phyloP scores from a whole-genome alignment of 30 jellyfish, hydroid and myxozoan species.

The Cassiopea andromeda region DNA sequence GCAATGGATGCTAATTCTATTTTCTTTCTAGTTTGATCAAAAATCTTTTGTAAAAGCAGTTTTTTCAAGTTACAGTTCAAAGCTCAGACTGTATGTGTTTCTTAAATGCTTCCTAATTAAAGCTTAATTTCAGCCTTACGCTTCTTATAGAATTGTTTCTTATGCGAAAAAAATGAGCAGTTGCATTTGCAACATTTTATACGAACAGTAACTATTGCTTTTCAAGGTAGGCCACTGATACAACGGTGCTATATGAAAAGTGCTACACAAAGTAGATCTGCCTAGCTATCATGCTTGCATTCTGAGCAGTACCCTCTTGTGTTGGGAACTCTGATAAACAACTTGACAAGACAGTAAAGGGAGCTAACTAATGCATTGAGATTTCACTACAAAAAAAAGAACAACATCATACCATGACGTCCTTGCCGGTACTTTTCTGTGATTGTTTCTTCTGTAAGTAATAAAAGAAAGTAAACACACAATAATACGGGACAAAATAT shows the following conservation, averaged over 20 bases:
- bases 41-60: too few species aligned
- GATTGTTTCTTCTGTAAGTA: slow-evolving; percentile 76
- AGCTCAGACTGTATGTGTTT: too few species aligned
- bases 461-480: not conserved
- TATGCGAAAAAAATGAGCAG: too few species aligned
- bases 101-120: too few species aligned
- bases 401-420: slow-evolving; percentile 60
- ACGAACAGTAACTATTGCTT: not conserved
- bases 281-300: not conserved
- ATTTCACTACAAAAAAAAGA: not conserved
- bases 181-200: not conserved
- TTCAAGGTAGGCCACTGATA: not conserved
- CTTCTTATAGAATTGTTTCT: too few species aligned
- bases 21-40: too few species aligned
- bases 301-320: not conserved
- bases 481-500: too few species aligned
- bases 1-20: too few species aligned
- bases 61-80: too few species aligned
- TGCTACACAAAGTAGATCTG: not conserved
- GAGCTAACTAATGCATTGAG: not conserved
- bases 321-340: not conserved
- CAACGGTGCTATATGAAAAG: not conserved
- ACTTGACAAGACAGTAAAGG: not conserved
- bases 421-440: slow-evolving; percentile 55
- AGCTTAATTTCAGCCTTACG: too few species aligned